phyloP scores from a whole-genome alignment of 2,888 invertebrate genomes.

The Seira ritae region DNA sequence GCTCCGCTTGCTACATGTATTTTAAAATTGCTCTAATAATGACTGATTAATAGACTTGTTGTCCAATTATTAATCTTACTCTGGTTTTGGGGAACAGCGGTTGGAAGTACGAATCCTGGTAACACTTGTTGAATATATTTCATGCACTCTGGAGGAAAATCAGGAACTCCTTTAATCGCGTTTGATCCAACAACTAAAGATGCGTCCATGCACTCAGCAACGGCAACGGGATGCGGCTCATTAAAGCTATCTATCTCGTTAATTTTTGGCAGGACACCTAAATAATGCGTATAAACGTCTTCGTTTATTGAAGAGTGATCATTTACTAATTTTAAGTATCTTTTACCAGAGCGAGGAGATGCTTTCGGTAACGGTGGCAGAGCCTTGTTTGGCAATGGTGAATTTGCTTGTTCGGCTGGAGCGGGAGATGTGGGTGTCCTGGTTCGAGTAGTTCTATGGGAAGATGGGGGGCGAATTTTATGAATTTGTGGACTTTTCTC shows the following conservation, averaged over 20 bases:
- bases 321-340: no score
- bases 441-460: background rate
- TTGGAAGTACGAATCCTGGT: slow-evolving; percentile 22
- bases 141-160: slow-evolving; percentile 38
- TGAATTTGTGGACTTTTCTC: background rate
- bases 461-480: background rate
- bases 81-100: background rate
- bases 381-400: background rate
- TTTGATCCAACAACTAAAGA: background rate
- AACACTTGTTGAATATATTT: slow-evolving; percentile 46
- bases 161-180: background rate
- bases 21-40: no score
- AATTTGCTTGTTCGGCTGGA: background rate
- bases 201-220: slow-evolving; percentile 12
- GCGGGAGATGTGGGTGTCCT: background rate
- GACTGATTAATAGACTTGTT: no score
- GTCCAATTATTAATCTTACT: no score
- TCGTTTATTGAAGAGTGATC: no score
- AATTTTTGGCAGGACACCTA: background rate
- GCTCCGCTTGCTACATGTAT: no score
- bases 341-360: background rate
- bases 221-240: slow-evolving; percentile 43
- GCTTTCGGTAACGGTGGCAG: background rate
- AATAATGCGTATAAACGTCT: no score
- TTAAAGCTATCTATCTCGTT: slow-evolving; percentile 36